These are phyloP conservation scores for Australoheros scitulus DNA, from an alignment of 2,113 vertebrate genomes.

Conservation along the genomic window DNA sequence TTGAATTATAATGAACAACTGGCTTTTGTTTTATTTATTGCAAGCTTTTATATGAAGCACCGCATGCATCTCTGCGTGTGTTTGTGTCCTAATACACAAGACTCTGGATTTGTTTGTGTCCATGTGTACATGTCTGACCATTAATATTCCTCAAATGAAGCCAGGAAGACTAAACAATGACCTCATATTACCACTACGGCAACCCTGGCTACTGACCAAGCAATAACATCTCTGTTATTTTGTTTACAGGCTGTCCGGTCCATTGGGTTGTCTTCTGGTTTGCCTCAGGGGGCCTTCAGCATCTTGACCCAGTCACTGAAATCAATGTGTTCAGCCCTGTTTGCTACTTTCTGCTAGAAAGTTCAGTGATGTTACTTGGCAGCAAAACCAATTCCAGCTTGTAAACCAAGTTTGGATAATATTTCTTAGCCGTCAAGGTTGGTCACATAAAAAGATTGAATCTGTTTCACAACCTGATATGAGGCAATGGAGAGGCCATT, in stretches of 20 bases:
- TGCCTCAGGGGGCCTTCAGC: slow-evolving; percentile 21
- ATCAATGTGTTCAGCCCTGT: slow-evolving; percentile 6
- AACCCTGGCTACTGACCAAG: slow-evolving; percentile 14
- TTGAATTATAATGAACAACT: background rate
- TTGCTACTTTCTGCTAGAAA: slow-evolving; percentile 50
- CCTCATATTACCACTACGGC: slow-evolving; percentile 37
- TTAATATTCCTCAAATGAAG: slow-evolving; percentile 5
- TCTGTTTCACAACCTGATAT: slow-evolving; percentile 42
- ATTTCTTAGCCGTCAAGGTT: slow-evolving; percentile 33
- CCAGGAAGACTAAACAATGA: slow-evolving; percentile 39
- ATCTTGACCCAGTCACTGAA: slow-evolving; percentile 24
- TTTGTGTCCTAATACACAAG: background rate
- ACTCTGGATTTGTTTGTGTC: background rate
- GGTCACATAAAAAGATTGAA: slow-evolving; percentile 38
- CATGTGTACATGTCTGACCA: background rate
- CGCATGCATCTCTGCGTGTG: background rate
- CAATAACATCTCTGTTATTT: slow-evolving; percentile 37
- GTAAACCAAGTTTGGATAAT: slow-evolving; percentile 31
- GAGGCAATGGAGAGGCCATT: slow-evolving; percentile 8
- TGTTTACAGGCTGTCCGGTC: slow-evolving; percentile 44
- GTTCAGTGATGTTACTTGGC: slow-evolving; percentile 47
- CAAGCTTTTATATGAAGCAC: background rate
- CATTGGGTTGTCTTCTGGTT: slow-evolving; percentile 29
- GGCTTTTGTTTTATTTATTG: slow-evolving; percentile 2
- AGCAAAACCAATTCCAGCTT: slow-evolving; percentile 11